Evolutionary conservation across 2,888 invertebrate genomes (phyloP).

Genomic region (Rhopalosiphum nymphaeae): DNA sequence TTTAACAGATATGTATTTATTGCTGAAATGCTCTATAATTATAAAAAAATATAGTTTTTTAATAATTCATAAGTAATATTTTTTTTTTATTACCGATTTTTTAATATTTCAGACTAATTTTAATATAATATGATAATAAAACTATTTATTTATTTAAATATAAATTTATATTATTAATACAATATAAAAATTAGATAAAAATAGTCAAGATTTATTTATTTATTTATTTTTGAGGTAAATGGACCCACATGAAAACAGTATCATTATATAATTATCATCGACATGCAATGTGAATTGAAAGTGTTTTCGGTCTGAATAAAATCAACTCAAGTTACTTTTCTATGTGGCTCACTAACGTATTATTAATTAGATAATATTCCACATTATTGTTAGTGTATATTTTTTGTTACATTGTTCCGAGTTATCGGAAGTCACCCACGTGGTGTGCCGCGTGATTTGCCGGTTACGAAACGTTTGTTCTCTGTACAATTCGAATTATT

Average conservation of each 20-base stretch:
- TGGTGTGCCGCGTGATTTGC: not conserved
- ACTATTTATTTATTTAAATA: too few species aligned
- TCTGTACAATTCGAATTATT: not conserved
- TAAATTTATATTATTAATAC: too few species aligned
- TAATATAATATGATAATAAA: too few species aligned
- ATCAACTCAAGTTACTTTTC: not conserved
- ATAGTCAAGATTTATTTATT: too few species aligned
- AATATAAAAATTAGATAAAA: too few species aligned
- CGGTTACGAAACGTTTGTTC: not conserved
- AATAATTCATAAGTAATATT: too few species aligned
- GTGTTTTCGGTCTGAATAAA: not conserved
- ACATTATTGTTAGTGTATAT: not conserved
- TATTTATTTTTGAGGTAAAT: too few species aligned
- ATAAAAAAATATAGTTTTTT: too few species aligned
- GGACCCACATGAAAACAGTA: not conserved
- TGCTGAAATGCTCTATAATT: too few species aligned
- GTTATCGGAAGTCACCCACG: slow-evolving; percentile 12
- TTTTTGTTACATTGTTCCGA: not conserved
- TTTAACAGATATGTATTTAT: too few species aligned
- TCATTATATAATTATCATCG: not conserved
- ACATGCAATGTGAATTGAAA: not conserved
- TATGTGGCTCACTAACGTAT: not conserved
- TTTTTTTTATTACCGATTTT: too few species aligned
- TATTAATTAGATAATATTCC: not conserved
- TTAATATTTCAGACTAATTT: too few species aligned